Conservation (phyloP, 2,113 vertebrate genomes). For the Petrocephalus microphthalmus region DNA sequence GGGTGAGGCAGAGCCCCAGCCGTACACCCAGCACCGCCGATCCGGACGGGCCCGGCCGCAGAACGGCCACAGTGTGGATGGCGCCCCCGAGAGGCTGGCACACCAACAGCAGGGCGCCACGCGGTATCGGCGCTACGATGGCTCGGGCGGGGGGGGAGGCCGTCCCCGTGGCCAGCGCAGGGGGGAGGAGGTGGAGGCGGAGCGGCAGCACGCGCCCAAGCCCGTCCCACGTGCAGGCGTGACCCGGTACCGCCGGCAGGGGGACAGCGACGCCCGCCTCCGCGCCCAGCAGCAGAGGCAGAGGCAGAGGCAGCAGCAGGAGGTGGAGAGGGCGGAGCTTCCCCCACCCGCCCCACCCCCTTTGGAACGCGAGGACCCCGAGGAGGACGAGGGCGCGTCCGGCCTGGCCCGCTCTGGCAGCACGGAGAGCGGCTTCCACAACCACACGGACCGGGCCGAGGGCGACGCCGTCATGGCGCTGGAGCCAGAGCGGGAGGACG, state of each 20-base stretch:
- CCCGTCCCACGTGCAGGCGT: conserved; percentile 55
- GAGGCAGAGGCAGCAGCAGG: conserved; percentile 53
- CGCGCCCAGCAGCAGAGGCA: conserved; percentile 58
- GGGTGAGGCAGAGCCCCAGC: conserved; percentile 55
- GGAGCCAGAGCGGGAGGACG: conserved; percentile 54
- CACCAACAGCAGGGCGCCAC: conserved; percentile 19
- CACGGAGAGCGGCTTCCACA: conserved; percentile 92
- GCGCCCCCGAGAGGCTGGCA: conserved; percentile 21
- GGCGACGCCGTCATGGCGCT: conserved; percentile 73
- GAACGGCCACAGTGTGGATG: conserved; percentile 41
- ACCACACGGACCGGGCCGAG: conserved; percentile 85
- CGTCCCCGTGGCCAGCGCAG: conserved; percentile 23
- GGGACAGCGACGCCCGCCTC: conserved; percentile 55
- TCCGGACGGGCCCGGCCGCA: conserved; percentile 38
- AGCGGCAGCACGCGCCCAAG: conserved; percentile 45
- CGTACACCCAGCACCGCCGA: conserved; percentile 35
- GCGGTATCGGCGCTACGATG: conserved; percentile 47
- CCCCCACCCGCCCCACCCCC: conserved; percentile 25
- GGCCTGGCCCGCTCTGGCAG: conserved; percentile 82
- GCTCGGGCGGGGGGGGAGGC: conserved; percentile 24
- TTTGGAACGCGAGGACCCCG: conserved; percentile 36
- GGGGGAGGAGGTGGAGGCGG: conserved; percentile 45
- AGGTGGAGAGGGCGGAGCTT: conserved; percentile 44
- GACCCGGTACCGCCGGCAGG: conserved; percentile 59
- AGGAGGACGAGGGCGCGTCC: conserved; percentile 69